Base-by-base conservation (phyloP, 2,797 vertebrate genomes). In the Gymnopithys bicolor region DNA sequence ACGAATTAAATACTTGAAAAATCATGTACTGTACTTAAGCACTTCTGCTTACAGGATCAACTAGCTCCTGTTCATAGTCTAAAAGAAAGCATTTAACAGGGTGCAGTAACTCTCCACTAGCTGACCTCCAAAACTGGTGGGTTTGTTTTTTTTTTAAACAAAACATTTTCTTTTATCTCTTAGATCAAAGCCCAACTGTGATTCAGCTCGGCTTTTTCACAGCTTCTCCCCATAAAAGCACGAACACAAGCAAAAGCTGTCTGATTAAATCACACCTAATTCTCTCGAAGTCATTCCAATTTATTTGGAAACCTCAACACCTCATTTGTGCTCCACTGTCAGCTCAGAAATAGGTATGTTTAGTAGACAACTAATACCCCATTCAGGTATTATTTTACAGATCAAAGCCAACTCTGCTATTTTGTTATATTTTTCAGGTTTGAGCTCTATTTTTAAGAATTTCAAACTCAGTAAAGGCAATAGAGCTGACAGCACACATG, bases 11-110 rank as follows among this genome's bases (percentile, higher is more conserved):
- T 10, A 43, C 37, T 62, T 39, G 7, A 48, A 74, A 91, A 55
- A 19, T 7, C 3, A 5, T 30, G 4, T 43, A 1, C 52, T 89
- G 68, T 14, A 37, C 13, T 48, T 24, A 46, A 0, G 4, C 12
- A 18, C 22, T 75, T 37, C 49, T 25, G 27, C 49, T 53, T 33
- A 62, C 21, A 80, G 30, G 22, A 48, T 37, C 24, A 27, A 77
- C 23, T n/a, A 45, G 18, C 25, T 70, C 41, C 28, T 27, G 2
- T 35, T 55, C 24, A 13, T 45, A 19, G 9, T 56, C 19, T 63
- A 84, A 74, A 12, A 27, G 9, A 64, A 79, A 64, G 13, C 9
- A 22, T 3, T 68, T 51, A 18, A 48, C 19, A 52, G 28, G 7
- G 8, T 0, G 0, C 21, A 19, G 30, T 32, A 27, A 27, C 10